Percentiles rank a stretch among this genome's conserved stretches.
phyloP scores from a whole-genome alignment of 2,797 vertebrate species.

The Sebastes matsubarae region DNA sequence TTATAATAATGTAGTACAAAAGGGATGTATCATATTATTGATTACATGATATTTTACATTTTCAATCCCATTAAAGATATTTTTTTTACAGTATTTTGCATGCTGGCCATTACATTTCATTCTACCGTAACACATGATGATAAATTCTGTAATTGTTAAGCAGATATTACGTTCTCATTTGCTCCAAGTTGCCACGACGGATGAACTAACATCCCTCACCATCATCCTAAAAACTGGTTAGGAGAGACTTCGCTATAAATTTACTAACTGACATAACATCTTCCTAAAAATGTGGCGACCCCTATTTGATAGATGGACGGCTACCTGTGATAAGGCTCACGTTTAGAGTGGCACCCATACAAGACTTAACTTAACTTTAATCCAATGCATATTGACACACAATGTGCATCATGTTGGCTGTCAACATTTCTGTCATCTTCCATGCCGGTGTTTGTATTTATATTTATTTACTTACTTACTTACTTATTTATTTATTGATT shows the following conservation, averaged over 20 bases:
- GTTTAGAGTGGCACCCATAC: no score
- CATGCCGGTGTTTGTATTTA: no score
- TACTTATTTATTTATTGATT: no score
- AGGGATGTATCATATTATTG: neutral
- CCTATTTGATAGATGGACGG: no score
- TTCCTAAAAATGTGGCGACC: no score
- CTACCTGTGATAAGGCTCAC: no score
- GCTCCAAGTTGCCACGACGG: no score
- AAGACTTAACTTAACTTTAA: no score
- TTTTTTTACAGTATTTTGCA: neutral
- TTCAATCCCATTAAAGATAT: conserved; percentile 17
- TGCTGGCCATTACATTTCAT: conserved; percentile 2
- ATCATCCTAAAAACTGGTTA: neutral
- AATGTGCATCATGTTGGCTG: no score
- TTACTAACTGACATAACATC: neutral
- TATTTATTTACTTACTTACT: no score
- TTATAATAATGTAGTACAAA: neutral
- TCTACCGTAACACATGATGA: neutral
- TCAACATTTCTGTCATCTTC: no score
- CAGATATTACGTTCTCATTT: neutral
- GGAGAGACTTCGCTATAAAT: neutral
- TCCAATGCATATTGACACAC: no score
- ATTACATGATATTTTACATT: neutral
- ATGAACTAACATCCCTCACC: neutral
- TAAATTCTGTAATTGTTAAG: neutral